Evolutionary conservation across 2,797 vertebrate species (phyloP).

Genomic region (Mionectes olivaceus): DNA sequence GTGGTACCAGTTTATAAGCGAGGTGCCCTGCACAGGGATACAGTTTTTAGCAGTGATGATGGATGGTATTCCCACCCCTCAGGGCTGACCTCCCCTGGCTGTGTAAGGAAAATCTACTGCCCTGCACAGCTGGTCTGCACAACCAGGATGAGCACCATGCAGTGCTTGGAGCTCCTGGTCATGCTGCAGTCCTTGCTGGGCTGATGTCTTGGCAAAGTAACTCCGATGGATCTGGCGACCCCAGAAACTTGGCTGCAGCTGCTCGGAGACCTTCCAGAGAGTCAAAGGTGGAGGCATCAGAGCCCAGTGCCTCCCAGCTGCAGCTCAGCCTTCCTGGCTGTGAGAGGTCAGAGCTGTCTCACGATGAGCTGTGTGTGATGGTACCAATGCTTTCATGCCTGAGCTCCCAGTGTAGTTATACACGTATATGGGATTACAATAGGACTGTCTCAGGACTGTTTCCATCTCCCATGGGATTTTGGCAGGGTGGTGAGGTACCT

Average conservation of each 20-base stretch:
- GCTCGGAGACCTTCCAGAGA: neutral
- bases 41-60: neutral
- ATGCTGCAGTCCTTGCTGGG: neutral
- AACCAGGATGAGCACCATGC: neutral
- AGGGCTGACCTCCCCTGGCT: neutral
- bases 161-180: neutral
- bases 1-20: too few relatives aligned
- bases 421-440: neutral
- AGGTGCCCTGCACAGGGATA: neutral
- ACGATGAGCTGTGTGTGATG: accelerated
- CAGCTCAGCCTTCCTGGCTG: neutral
- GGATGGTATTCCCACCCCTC: neutral
- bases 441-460: neutral
- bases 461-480: neutral
- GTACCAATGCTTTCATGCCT: accelerated
- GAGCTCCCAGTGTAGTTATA: neutral
- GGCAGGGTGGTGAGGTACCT: neutral
- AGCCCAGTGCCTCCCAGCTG: neutral
- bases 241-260: neutral
- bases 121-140: neutral
- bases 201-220: neutral
- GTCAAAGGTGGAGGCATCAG: neutral
- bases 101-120: neutral
- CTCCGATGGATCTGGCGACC: neutral
- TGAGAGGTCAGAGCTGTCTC: neutral